Conservation (phyloP, 1,140 invertebrate species). For the Sinella curviseta region DNA sequence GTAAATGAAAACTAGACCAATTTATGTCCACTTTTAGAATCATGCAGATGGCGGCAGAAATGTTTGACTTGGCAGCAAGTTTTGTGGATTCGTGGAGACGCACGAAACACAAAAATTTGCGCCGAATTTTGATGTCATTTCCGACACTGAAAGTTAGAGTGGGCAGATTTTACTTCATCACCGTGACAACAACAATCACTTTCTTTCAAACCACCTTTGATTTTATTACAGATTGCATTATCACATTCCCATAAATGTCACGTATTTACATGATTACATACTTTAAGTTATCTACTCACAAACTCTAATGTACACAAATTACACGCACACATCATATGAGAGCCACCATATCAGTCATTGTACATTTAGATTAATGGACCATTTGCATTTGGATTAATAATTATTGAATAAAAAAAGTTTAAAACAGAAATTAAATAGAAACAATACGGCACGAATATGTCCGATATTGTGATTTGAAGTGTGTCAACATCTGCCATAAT, state of each 20-base stretch:
- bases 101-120: conserved; percentile 23
- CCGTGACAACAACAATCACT: conserved; percentile 34
- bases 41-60: conserved; percentile 23
- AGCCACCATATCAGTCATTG: no score
- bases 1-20: background rate
- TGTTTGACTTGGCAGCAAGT: conserved; percentile 21
- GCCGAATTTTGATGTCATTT: conserved; percentile 23
- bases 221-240: conserved; percentile 34
- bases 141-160: conserved; percentile 23
- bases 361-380: no score
- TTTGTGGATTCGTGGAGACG: conserved; percentile 36
- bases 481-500: no score
- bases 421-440: no score
- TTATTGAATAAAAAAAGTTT: no score
- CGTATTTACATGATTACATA: no score
- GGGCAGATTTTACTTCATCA: conserved; percentile 23
- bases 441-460: no score
- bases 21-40: background rate
- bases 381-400: no score
- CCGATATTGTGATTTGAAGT: no score
- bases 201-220: conserved; percentile 24
- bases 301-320: no score
- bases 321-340: no score
- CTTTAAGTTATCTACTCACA: no score
- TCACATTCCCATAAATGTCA: conserved; percentile 30